Base-by-base conservation (phyloP, 2,888 invertebrate species). In the Eulithis testata region DNA sequence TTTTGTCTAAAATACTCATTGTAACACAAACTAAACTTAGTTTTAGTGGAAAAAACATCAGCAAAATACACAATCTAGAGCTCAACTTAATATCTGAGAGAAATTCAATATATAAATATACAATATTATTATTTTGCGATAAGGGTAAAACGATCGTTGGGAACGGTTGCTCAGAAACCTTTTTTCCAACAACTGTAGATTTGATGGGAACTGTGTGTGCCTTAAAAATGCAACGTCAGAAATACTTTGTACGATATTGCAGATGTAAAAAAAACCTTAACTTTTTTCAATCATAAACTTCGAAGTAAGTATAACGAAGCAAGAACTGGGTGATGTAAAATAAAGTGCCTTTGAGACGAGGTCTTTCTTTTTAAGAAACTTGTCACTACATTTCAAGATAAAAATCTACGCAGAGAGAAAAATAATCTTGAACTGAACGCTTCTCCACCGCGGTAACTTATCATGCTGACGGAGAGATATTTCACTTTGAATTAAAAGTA, bases 41-140 rank as follows among this genome's bases (percentile, higher is more conserved):
- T 31, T 31, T 49, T 45, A 59, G 51, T 51, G 43, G 53, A 14
- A 54, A 54, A 51, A 47, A 14, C 52, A 45, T 1, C 57, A 44
- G 45, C 51, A 47, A 31, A 52, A 52, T 45, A 43, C 47, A 57
- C n/a, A 21, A 51, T 47, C 43, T 47, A 57, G 52, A 11, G 27
- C 47, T 49, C 52, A 61, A 56, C 40, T 62, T 47, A 65, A 59
- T 60, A 63, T 60, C 62, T 60, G 53, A 50, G 60, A 52, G 58
- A 60, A 65, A 60, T 43, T 60, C 50, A 49, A 44, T 52, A 64
- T 59, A 62, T 53, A 66, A 65, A 65, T 59, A 52, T 60, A 65
- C 65, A 40, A 40, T 8, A 68, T 65, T 8, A 68, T 65, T 68
- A 63, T 65, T 65, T 63, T 60, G 55, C 52, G 43, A 68, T 60